Conservation (phyloP, 2,797 vertebrate genomes). For the Jordanella pulchra region DNA sequence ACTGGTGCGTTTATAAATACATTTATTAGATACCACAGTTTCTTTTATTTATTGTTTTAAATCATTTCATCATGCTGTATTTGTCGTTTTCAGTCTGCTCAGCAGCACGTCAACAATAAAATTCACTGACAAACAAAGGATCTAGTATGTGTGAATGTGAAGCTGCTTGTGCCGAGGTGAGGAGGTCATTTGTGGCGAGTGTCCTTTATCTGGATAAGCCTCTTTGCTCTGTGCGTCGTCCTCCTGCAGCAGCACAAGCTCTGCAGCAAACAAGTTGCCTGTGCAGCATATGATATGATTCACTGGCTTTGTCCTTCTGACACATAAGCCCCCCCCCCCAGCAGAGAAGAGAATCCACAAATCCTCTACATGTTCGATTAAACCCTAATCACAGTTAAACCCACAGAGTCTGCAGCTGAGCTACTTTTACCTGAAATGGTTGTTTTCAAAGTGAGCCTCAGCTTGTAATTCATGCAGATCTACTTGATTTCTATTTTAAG, state of each 20-base stretch:
- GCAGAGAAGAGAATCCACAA: constrained; percentile 57
- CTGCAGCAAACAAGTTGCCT: constrained; percentile 26
- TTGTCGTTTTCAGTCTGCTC: constrained; percentile 7
- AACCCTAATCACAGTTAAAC: constrained; percentile 49
- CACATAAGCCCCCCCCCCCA: constrained; percentile 60
- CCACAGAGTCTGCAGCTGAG: neutral
- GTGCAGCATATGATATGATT: constrained; percentile 48
- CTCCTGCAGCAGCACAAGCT: constrained; percentile 29
- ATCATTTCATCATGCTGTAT: neutral
- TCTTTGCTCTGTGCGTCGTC: constrained; percentile 55
- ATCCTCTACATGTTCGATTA: constrained; percentile 56
- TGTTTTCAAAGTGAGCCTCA: neutral
- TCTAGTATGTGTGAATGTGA: constrained; percentile 7
- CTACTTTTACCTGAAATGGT: constrained; percentile 11
- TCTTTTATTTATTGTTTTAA: constrained; percentile 22
- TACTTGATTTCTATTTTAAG: neutral
- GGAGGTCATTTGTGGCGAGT: constrained; percentile 44
- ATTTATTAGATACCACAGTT: neutral
- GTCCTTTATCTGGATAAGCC: constrained; percentile 67
- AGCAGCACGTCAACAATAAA: constrained; percentile 8
- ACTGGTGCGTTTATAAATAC: neutral
- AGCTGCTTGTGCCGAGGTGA: constrained; percentile 5
- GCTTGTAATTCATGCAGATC: neutral
- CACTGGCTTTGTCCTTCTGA: constrained; percentile 64
- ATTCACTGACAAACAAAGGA: neutral